phyloP scores from a whole-genome alignment of 2,797 vertebrate genomes.

The Gobionotothen gibberifrons region DNA sequence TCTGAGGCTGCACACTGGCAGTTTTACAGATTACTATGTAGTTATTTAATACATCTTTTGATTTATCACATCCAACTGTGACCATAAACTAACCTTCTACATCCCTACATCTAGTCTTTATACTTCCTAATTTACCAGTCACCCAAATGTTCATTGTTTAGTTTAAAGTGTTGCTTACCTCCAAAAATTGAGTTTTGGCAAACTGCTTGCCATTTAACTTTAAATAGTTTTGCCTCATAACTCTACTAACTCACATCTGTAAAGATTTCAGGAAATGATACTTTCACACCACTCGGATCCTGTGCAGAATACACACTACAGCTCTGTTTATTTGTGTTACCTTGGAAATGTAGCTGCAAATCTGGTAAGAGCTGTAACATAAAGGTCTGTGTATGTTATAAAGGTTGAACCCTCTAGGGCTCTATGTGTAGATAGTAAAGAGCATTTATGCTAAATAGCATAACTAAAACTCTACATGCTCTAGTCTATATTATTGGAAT shows the following conservation, averaged over 20 bases:
- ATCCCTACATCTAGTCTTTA: background rate
- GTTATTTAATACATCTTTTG: background rate
- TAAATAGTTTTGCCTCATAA: background rate
- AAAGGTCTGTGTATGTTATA: background rate
- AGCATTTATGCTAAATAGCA: background rate
- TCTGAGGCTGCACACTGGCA: background rate
- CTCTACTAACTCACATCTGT: background rate
- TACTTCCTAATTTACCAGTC: background rate
- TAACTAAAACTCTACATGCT: background rate
- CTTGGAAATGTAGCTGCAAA: background rate
- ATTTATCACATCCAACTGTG: background rate
- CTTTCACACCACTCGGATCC: background rate
- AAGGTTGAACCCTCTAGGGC: rapidly evolving
- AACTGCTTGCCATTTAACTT: background rate
- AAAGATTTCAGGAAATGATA: background rate
- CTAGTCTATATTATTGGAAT: background rate
- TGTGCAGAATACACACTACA: background rate
- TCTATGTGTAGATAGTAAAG: background rate
- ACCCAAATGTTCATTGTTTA: background rate
- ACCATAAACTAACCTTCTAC: background rate
- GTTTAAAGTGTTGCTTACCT: background rate
- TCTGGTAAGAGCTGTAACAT: background rate
- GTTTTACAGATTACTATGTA: background rate
- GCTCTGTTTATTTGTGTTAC: background rate
- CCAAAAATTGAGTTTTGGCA: background rate